phyloP scores from a whole-genome alignment of 2,888 invertebrate species.

The Stomorhina lunata region DNA sequence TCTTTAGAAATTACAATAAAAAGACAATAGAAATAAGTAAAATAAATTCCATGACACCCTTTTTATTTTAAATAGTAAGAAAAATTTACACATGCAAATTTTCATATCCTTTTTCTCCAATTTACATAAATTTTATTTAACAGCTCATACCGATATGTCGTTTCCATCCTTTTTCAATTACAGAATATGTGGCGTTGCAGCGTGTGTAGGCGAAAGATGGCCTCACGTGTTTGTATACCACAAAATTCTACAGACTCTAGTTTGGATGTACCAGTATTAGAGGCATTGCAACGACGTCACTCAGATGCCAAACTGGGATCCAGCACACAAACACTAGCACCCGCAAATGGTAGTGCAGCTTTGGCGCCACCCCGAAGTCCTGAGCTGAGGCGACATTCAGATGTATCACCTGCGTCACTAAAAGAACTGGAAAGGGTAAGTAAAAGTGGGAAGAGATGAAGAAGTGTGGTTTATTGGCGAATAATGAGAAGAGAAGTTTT shows the following conservation, averaged over 20 bases:
- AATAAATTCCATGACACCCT: no score
- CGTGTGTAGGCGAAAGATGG: slow-evolving; percentile 91
- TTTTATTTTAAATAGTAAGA: no score
- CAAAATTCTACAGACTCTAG: slow-evolving; percentile 93
- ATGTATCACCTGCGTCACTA: slow-evolving; percentile 91
- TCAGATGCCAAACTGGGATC: slow-evolving; percentile 87
- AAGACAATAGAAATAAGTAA: no score
- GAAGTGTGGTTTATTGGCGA: no score
- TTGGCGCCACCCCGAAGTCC: slow-evolving; percentile 92
- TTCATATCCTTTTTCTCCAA: background rate
- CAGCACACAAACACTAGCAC: slow-evolving; percentile 80
- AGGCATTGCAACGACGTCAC: slow-evolving; percentile 89
- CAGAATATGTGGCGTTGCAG: slow-evolving; percentile 93
- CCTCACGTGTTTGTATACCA: slow-evolving; percentile 87
- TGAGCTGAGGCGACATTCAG: slow-evolving; percentile 90
- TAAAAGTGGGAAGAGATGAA: no score
- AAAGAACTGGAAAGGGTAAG: slow-evolving; percentile 93
- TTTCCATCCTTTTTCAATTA: slow-evolving; percentile 45
- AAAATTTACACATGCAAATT: background rate
- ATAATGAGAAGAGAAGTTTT: background rate
- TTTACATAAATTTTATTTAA: background rate
- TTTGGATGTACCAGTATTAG: slow-evolving; percentile 89
- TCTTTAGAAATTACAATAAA: no score
- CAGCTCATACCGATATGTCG: slow-evolving; percentile 1
- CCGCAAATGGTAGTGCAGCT: slow-evolving; percentile 81